Evolutionary conservation across 2,888 invertebrate genomes (phyloP), one percentile per base, ranked within the genome.

Genomic region (Rhogogaster chlorosoma): DNA sequence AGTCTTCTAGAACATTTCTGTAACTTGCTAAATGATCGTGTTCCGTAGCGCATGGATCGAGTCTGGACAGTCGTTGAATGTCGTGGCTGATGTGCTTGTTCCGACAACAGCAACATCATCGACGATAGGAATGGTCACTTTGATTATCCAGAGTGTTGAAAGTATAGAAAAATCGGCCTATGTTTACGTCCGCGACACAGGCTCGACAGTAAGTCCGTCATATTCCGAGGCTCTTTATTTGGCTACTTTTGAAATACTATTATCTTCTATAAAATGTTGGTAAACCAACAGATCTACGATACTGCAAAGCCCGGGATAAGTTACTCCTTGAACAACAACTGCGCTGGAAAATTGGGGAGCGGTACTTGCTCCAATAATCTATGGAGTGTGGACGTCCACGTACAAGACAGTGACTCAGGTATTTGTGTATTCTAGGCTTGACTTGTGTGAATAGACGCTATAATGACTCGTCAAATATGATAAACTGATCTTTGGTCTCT

Each of bases 321-420:
- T 1, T 96, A 96, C 93, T 94, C 93, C 84, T 96, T 95, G 93
- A 96, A 96, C 86, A 96, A 95, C 22, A 95, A 96, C 85, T 96
- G 96, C 88, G 94, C 95, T 6, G 95, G 95, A 0, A 94, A 94
- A 78, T 92, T 94, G 83, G 94, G 93, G 0, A 93, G 94, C 3
- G 94, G 95, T 83, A 93, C 92, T 32, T 97, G 97, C 90, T 94
- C 95, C 0, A 95, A 95, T 88, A 95, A 95, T 82, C 94, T 95
- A 64, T 98, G 97, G 97, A 96, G 95, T 7, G 94, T 96, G 1
- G 96, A 96, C 85, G 93, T 97, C 22, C 94, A 95, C 0, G 96
- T 96, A 0, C 95, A 96, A 89, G 97, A 97, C 90, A 93, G 94
- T 86, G 94, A 95, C 75, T 95, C 96, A 89, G 97, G 96, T 96